Conservation (phyloP, 2,797 vertebrate species). For the Cyclopterus lumpus region DNA sequence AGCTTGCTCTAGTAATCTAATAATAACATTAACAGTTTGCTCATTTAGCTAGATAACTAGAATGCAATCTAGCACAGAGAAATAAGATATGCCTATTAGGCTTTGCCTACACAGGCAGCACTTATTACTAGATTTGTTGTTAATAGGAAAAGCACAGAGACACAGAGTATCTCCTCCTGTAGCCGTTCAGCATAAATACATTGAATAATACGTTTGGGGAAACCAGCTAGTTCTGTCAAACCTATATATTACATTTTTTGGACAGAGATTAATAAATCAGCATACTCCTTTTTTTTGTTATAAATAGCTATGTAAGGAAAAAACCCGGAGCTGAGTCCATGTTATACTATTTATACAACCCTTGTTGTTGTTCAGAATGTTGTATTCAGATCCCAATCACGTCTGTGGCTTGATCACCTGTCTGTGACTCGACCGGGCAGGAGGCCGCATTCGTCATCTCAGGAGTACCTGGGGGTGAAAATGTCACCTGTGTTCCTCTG, state of each 20-base stretch:
- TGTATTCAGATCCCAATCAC: not conserved
- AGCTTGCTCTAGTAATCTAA: not conserved
- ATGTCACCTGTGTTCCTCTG: constrained; percentile 2
- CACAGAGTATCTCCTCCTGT: too few species aligned
- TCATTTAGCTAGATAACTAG: not conserved
- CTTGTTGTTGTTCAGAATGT: not conserved
- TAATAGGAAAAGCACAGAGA: not conserved
- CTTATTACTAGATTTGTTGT: not conserved
- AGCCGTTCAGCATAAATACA: not conserved
- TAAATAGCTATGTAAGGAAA: not conserved
- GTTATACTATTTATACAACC: not conserved
- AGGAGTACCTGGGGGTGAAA: constrained; percentile 10
- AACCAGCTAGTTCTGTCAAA: not conserved
- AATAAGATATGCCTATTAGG: not conserved
- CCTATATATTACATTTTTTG: too few species aligned
- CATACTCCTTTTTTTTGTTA: not conserved
- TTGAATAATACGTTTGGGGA: not conserved
- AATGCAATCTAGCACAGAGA: not conserved
- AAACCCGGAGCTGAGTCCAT: not conserved
- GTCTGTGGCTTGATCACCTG: constrained; percentile 6
- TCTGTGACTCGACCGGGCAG: not conserved
- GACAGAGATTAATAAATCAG: not conserved
- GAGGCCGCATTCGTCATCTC: constrained; percentile 4
- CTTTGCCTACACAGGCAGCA: too few species aligned
- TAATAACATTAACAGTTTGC: not conserved